Percentiles rank a stretch among this genome's conserved stretches.
Evolutionary conservation across 2,797 vertebrate genomes (phyloP).

Genomic region (Rhynchonycteris naso): DNA sequence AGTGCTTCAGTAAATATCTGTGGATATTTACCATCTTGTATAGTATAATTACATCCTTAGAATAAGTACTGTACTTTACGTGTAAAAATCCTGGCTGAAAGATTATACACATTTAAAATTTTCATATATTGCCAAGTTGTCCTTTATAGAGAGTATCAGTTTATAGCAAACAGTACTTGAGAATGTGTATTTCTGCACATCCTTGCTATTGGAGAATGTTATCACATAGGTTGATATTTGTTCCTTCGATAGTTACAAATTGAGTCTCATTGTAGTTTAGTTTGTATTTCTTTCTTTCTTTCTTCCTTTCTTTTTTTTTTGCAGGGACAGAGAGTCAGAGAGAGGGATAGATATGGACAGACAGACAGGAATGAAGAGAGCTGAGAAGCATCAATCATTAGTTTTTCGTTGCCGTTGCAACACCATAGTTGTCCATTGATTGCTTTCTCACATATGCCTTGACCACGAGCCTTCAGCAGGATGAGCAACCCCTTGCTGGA

Average conservation of each 20-base stretch:
- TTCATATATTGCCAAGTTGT: background rate
- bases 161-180: background rate
- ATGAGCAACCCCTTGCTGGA: too few relatives aligned
- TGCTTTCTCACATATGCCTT: too few relatives aligned
- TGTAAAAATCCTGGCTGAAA: background rate
- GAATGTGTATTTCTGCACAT: background rate
- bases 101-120: background rate
- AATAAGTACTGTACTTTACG: background rate
- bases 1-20: background rate
- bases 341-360: too few relatives aligned
- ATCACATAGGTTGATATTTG: background rate
- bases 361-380: too few relatives aligned
- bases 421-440: too few relatives aligned
- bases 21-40: background rate
- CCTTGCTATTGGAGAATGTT: background rate
- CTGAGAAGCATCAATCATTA: too few relatives aligned
- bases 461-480: too few relatives aligned
- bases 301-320: too few relatives aligned
- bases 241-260: background rate
- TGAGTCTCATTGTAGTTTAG: background rate
- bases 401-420: too few relatives aligned
- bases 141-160: background rate
- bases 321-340: too few relatives aligned
- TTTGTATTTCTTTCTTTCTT: conserved; percentile 33
- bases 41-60: background rate